Percentiles rank a stretch among this genome's conserved stretches.
phyloP scores from a whole-genome alignment of 2,113 vertebrate genomes.

The Catharus fuscescens region DNA sequence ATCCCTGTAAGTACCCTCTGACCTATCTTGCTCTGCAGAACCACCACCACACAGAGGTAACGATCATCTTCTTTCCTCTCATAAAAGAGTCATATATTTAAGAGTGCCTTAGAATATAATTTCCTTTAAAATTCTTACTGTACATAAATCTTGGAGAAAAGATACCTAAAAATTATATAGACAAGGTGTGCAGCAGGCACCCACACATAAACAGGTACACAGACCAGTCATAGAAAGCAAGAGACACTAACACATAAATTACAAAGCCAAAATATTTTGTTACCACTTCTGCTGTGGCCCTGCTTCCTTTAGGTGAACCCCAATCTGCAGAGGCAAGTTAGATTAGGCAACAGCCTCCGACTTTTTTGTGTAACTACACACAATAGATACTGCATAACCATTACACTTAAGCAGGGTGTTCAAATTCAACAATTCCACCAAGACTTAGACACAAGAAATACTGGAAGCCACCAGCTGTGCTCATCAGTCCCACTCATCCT shows the following conservation, averaged over 20 bases:
- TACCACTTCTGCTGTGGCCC: background rate
- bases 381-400: background rate
- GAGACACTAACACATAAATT: background rate
- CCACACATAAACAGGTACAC: accelerated
- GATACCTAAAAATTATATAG: background rate
- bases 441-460: background rate
- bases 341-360: background rate
- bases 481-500: background rate
- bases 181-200: background rate
- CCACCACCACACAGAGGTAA: background rate
- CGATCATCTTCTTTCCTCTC: accelerated
- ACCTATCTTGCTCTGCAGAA: background rate
- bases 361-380: background rate
- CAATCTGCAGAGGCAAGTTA: background rate
- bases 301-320: background rate
- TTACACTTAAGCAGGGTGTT: accelerated
- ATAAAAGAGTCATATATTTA: background rate
- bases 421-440: background rate
- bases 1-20: background rate
- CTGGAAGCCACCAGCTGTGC: background rate
- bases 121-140: background rate
- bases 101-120: no score
- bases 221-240: background rate
- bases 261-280: background rate
- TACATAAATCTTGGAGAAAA: background rate